These are phyloP conservation scores for Mya arenaria DNA, from an alignment of 1,140 invertebrate species.

Conservation along the genomic window DNA sequence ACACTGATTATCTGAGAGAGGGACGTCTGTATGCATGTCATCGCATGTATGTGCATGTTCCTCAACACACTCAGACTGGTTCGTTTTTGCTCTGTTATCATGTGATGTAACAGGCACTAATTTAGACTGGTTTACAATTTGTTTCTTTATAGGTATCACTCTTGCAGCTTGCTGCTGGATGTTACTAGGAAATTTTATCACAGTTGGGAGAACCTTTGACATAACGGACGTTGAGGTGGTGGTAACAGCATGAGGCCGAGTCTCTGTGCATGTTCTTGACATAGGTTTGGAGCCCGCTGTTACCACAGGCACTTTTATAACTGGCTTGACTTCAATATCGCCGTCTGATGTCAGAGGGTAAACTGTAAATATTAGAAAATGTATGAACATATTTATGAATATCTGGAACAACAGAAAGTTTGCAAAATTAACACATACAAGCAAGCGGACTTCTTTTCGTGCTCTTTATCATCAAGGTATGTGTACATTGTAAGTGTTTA, in stretches of 20 bases:
- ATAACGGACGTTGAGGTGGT: not conserved
- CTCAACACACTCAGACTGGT: too few species aligned
- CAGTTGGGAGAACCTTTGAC: not conserved
- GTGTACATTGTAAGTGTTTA: too few species aligned
- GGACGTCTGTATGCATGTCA: not conserved
- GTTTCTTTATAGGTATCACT: not conserved
- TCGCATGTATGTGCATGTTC: too few species aligned
- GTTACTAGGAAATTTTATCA: not conserved
- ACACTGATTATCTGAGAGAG: not conserved
- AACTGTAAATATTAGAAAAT: too few species aligned
- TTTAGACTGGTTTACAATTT: not conserved
- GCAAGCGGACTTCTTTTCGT: too few species aligned
- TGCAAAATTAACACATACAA: too few species aligned
- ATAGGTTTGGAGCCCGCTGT: not conserved
- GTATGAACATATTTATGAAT: too few species aligned
- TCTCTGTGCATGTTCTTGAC: not conserved
- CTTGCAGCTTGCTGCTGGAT: not conserved
- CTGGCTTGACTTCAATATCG: not conserved
- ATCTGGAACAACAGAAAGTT: too few species aligned
- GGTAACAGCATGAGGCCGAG: not conserved
- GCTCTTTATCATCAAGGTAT: too few species aligned
- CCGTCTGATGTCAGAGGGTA: not conserved
- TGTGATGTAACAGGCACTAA: too few species aligned
- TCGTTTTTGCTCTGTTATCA: too few species aligned
- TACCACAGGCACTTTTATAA: not conserved